A percentile compares a stretch with the other conserved stretches of the same genome.
These are phyloP conservation scores for Caenorhabditis drosophilae DNA, from an alignment of 2,888 invertebrate genomes.

Conservation along the genomic window DNA sequence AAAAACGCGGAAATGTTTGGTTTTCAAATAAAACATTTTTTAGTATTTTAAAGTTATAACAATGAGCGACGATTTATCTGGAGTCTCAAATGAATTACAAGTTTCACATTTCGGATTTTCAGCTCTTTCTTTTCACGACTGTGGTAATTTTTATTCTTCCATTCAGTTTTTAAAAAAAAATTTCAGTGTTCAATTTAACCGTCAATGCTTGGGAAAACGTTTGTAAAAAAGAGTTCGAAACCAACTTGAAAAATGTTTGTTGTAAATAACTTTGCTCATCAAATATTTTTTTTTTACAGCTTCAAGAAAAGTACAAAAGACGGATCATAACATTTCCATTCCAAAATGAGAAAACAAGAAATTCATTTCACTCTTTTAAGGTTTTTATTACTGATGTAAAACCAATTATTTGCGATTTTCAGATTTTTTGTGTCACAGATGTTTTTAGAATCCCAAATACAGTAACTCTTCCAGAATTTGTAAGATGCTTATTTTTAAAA, in stretches of 20 bases:
- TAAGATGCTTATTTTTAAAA: conserved; percentile 1
- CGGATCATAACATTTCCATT: conserved; percentile 13
- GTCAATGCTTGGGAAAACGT: conserved; percentile 24
- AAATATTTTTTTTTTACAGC: conserved; percentile 8
- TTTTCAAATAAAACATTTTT: background rate
- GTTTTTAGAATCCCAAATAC: conserved; percentile 16
- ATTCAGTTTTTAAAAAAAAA: background rate
- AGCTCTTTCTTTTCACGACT: conserved; percentile 16
- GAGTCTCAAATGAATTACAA: conserved; percentile 17
- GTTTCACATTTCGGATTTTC: conserved; percentile 24
- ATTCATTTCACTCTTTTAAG: conserved; percentile 6
- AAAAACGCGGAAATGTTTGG: background rate
- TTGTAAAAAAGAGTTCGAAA: conserved; percentile 13
- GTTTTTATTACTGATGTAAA: too few species aligned
- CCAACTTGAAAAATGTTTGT: conserved; percentile 6
- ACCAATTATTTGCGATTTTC: too few species aligned
- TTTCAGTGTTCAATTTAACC: conserved; percentile 19
- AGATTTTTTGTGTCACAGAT: conserved; percentile 22
- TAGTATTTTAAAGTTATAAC: background rate
- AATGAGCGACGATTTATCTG: conserved; percentile 25
- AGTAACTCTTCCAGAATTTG: conserved; percentile 25
- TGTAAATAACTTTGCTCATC: background rate
- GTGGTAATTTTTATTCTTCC: conserved; percentile 5
- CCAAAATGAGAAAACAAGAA: background rate
- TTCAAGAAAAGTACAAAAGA: conserved; percentile 9